Evolutionary conservation across 2,888 invertebrate genomes (phyloP).

Genomic region (Seira sanloemensis): DNA sequence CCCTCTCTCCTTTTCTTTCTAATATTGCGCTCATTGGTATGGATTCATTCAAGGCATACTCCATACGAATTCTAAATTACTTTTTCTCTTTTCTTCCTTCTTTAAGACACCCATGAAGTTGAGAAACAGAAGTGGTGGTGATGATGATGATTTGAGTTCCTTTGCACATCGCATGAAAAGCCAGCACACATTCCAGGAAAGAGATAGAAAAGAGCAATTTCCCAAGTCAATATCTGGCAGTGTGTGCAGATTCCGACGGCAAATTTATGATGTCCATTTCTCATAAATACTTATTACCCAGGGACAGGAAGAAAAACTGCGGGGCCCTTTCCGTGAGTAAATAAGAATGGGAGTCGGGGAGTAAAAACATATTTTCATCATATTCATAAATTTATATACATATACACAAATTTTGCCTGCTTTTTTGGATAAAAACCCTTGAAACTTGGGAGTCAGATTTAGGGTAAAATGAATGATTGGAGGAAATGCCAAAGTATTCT

Average conservation of each 20-base stretch:
- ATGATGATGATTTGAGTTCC: neutral
- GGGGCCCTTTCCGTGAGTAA: neutral
- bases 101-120: too few species aligned
- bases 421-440: too few species aligned
- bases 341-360: neutral
- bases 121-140: neutral
- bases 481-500: too few species aligned
- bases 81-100: constrained; percentile 3
- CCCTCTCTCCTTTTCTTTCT: too few species aligned
- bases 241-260: constrained; percentile 64
- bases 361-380: neutral
- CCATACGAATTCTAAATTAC: constrained; percentile 38
- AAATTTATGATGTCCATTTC: constrained; percentile 67
- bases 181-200: neutral
- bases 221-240: constrained; percentile 55
- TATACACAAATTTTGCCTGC: too few species aligned
- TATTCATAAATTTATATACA: too few species aligned
- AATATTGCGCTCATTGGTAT: neutral
- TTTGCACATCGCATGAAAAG: neutral
- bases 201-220: neutral
- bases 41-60: constrained; percentile 6
- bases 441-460: too few species aligned
- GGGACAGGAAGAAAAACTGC: constrained; percentile 30
- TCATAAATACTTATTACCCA: constrained; percentile 65
- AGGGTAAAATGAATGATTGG: too few species aligned